Evolutionary conservation across 2,113 vertebrate species (phyloP), one percentile per base, ranked within the genome.

Genomic region (Calyptomena viridis): DNA sequence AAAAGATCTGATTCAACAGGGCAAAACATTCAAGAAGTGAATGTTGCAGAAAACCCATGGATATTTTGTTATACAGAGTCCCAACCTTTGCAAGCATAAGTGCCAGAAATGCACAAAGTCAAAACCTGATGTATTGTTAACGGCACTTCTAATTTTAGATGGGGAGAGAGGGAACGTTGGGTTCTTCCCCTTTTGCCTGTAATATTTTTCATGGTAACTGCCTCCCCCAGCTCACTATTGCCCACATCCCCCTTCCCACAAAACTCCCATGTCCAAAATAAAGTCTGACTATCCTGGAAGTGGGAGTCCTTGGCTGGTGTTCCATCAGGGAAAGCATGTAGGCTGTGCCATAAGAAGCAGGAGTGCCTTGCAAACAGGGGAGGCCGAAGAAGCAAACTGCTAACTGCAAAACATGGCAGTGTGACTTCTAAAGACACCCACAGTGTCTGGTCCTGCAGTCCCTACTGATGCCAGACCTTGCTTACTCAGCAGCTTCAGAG

Each of bases 21-120:
- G 44, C 72, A 94, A 93, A 96, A 67, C 52, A 86, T 87, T 67
- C 3, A 14, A 96, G 79, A 97, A 88, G 92, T 75, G 88, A 92
- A 72, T 85, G 94, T 88, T 92, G 56, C 60, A 93, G 89, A 72
- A 95, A 85, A 88, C 12, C 7, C 55, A 0, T 71, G 72, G 56
- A 91, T 84, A 91, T 94, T 94, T 93, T 93, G 78, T 91, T 93
- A 83, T 74, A 77, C 37, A 10, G 78, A 68, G 52, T n/a, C 82
- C 75, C 88, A 72, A 86, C 82, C 67, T 69, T 25, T 59, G 63
- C 82, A 88, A 90, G 75, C 74, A 30, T 0, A 7, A 90, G 47
- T 85, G 90, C 91, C 96, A 96, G 77, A 91, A 87, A 53, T 75
- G 63, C 31, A 69, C 49, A 16, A 66, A 93, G 68, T 92, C 31